Base-by-base conservation (phyloP, 2,888 invertebrate species). In the Incurvaria masculella region DNA sequence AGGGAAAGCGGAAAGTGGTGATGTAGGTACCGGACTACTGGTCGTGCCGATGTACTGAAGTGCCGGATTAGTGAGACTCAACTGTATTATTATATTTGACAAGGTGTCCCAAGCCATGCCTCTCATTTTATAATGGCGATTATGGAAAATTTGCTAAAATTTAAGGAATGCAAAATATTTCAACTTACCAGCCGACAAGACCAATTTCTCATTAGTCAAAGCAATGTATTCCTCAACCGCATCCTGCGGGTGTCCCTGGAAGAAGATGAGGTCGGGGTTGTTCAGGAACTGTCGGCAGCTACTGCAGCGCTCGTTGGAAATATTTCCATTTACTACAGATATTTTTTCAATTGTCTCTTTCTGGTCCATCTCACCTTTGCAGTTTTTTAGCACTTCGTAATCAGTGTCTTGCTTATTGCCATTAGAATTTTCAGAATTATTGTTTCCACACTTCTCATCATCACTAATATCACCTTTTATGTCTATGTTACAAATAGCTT, bases 141-240 rank as follows among this genome's bases (percentile, higher is more conserved):
- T n/a, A n/a, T n/a, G n/a, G n/a, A n/a, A n/a, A 42, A 33, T 44
- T 17, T 44, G 17, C 19, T 38, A 21, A 21, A 21, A 49, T 20
- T 27, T 16, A 51, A 49, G 45, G 21, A 19, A 11, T 38, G 21
- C 38, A 23, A 27, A 2, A 21, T 45, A n/a, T 45, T 20, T 39
- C 11, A 20, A 47, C 43, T 82, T 76, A 59, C 88, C 90, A 55
- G 85, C 86, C 57, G 88, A 87, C 49, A 91, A 67, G 17, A 87
- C 83, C 52, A 91, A 68, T 63, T 83, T 86, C 38, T 88, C 86
- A 75, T 90, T 84, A 14, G 86, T 88, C 51, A 91, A 75, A 18
- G 88, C 87, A 52, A 89, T 78, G 62, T 82, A 87, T 67, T 91
- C 91, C 61, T 91, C 90, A 44, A 85, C 81, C 45, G 91, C 85